A percentile compares a stretch with the other conserved stretches of the same genome.
Evolutionary conservation across 2,113 vertebrate species (phyloP).

Genomic region (Sphyrna mokarran): DNA sequence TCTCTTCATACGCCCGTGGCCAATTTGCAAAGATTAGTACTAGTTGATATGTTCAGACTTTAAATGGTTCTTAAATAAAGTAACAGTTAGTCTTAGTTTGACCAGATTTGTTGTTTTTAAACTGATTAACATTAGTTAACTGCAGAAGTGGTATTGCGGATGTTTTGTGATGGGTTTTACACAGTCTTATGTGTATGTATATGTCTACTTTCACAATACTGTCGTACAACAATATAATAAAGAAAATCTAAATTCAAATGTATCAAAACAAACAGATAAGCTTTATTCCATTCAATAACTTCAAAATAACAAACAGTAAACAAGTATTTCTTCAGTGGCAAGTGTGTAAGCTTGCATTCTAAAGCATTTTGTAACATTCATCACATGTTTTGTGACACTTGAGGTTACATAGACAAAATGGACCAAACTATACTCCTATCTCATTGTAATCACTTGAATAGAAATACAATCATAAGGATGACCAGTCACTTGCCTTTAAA

Average conservation of each 20-base stretch:
- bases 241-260: too few relatives aligned
- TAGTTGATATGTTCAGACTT: not conserved
- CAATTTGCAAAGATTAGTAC: not conserved
- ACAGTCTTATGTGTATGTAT: not conserved
- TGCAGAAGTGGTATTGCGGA: not conserved
- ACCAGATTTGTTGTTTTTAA: not conserved
- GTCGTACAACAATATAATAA: too few relatives aligned
- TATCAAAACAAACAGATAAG: not conserved
- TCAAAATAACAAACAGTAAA: not conserved
- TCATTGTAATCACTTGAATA: not conserved
- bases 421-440: not conserved
- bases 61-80: not conserved
- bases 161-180: not conserved
- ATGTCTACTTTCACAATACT: not conserved
- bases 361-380: not conserved
- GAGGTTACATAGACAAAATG: not conserved
- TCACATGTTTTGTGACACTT: not conserved
- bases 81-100: not conserved
- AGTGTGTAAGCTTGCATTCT: too few relatives aligned
- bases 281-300: not conserved
- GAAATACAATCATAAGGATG: not conserved
- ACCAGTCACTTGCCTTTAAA: not conserved
- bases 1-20: not conserved
- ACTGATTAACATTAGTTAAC: not conserved
- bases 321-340: too few relatives aligned